Evolutionary conservation across 2,113 vertebrate genomes (phyloP), one percentile per base, ranked within the genome.

Genomic region (Lathamus discolor): DNA sequence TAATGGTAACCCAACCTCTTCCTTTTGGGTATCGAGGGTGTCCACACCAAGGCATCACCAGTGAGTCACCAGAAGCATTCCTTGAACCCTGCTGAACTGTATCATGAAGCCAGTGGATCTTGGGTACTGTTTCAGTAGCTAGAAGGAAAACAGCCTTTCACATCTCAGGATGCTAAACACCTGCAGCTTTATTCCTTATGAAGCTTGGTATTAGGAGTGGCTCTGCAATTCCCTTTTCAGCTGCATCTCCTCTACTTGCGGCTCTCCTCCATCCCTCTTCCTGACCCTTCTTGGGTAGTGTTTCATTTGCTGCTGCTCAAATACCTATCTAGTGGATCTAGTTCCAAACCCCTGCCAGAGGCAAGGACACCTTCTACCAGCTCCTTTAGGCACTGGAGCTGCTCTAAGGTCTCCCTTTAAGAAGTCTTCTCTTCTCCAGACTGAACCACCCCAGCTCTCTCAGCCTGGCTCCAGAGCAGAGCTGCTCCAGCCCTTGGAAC

Each of bases 261-360:
- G 22, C 31, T 41, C 23, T 79, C 14, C 54, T n/a, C 89, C 14
- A 12, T 2, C 31, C 61, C 39, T 76, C 51, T 29, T n/a, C 61
- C 28, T 20, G 7, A n/a, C 28, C 19, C 13, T 18, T 7, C 17
- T 1, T 1, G 19, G 37, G 18, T 1, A 15, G 22, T 0, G 5
- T 10, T 75, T 29, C 37, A 31, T 6, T 48, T 27, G 23, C 48
- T 23, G 77, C 59, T 67, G 43, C 78, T 51, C 62, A 20, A 77
- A 35, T 37, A 57, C 29, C 14, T 2, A 41, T 1, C 2, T 10
- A 35, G 33, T 23, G 13, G 33, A 59, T 35, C 57, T 35, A 35
- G 57, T 59, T 59, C n/a, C 57, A 59, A 59, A 24, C 22, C 33
- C 57, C 57, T 35, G 33, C 33, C 57, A 35, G 6, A 9, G 33